Evolutionary conservation across 92 coral and sea anemone species (phyloP).

Genomic region (Palythoa caribaeorum): DNA sequence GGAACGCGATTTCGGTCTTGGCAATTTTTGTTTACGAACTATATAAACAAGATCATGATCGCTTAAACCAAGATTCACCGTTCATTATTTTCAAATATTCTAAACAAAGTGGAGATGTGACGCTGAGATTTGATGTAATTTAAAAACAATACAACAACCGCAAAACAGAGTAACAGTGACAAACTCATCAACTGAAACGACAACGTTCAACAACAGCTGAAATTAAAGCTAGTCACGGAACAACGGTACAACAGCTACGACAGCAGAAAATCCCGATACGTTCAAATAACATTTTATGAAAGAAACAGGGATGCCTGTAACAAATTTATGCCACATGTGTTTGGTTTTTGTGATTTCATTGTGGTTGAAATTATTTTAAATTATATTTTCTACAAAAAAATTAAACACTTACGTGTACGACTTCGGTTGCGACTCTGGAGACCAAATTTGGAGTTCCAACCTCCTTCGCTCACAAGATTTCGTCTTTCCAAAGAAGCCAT

Average conservation of each 20-base stretch:
- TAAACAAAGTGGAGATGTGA: neutral
- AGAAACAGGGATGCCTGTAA: too few relatives aligned
- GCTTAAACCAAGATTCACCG: slow-evolving; percentile 71
- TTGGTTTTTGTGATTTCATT: neutral
- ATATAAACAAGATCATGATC: slow-evolving; percentile 56
- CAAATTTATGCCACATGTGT: too few relatives aligned
- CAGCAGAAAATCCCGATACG: too few relatives aligned
- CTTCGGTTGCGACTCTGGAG: slow-evolving; percentile 75
- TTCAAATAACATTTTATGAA: too few relatives aligned
- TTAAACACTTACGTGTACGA: slow-evolving; percentile 75
- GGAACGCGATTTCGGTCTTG: slow-evolving; percentile 50
- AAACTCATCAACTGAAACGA: too few relatives aligned
- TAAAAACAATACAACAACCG: too few relatives aligned
- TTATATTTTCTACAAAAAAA: slow-evolving; percentile 3
- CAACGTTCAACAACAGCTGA: too few relatives aligned
- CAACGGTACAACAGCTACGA: too few relatives aligned
- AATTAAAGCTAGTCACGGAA: too few relatives aligned
- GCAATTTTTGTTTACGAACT: slow-evolving; percentile 62
- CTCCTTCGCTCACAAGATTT: slow-evolving; percentile 54
- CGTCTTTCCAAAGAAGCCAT: slow-evolving; percentile 47
- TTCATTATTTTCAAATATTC: neutral
- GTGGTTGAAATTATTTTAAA: neutral
- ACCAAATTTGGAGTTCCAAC: slow-evolving; percentile 92
- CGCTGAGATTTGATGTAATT: neutral
- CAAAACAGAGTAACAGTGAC: too few relatives aligned